A percentile compares a stretch with the other conserved stretches of the same genome.
Evolutionary conservation across 1,140 invertebrate species (phyloP).

Genomic region (Scaptomyza graminum): DNA sequence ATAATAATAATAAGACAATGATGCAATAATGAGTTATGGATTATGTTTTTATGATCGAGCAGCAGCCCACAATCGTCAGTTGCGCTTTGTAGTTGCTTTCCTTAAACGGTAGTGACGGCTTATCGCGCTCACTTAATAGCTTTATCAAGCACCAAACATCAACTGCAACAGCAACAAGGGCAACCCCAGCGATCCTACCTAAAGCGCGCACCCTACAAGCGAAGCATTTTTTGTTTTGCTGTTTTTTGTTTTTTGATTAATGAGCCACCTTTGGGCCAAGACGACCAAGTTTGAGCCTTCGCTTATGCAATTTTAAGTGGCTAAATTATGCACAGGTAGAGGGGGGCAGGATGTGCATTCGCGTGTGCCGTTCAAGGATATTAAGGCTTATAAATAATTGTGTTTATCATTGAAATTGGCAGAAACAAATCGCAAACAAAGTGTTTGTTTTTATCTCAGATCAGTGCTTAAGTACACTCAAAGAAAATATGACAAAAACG

Average conservation of each 20-base stretch:
- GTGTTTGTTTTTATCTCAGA: conserved; percentile 50
- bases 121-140: conserved; percentile 63
- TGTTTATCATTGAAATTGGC: conserved; percentile 78
- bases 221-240: conserved; percentile 1
- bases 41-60: conserved; percentile 13
- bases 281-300: conserved; percentile 40
- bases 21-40: conserved; percentile 47
- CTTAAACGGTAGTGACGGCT: conserved; percentile 11
- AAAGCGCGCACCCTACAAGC: conserved; percentile 1
- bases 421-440: conserved; percentile 76
- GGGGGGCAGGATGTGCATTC: conserved; percentile 8
- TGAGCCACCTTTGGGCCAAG: conserved; percentile 25
- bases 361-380: conserved; percentile 48
- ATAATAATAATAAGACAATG: conserved; percentile 35
- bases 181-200: conserved; percentile 22
- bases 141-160: conserved; percentile 63
- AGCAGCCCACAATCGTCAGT: conserved; percentile 19
- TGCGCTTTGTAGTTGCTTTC: not conserved
- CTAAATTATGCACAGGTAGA: conserved; percentile 61
- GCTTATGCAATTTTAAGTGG: conserved; percentile 80
- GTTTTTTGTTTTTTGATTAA: conserved; percentile 39
- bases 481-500: not conserved
- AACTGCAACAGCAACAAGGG: not conserved
- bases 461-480: not conserved
- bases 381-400: conserved; percentile 60